Evolutionary conservation across 2,888 invertebrate genomes (phyloP).

Genomic region (Steinernema hermaphroditum): DNA sequence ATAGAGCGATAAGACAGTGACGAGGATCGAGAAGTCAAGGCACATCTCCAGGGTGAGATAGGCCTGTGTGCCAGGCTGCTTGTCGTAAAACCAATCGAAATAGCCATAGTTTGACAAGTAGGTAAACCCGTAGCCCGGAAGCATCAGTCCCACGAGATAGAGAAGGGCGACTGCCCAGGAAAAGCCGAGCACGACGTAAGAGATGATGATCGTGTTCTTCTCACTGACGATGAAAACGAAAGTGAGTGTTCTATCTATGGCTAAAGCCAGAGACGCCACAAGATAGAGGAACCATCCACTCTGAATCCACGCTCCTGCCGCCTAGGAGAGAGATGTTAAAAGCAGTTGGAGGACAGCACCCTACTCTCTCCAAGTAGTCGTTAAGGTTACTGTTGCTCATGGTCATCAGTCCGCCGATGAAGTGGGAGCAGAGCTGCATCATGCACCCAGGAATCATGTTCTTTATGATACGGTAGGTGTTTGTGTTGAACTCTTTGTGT

Average conservation of each 20-base stretch:
- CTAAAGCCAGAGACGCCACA: not conserved
- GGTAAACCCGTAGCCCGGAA: slow-evolving; percentile 14
- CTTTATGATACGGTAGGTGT: slow-evolving; percentile 21
- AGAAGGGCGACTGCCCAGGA: not conserved
- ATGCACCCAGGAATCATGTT: slow-evolving; percentile 17
- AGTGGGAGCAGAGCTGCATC: slow-evolving; percentile 7
- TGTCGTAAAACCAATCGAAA: slow-evolving; percentile 19
- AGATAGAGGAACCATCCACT: slow-evolving; percentile 23
- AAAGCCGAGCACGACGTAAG: not conserved
- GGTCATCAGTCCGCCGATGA: slow-evolving; percentile 12
- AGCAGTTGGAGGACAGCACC: no score
- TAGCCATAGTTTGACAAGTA: not conserved
- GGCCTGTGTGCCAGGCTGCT: not conserved
- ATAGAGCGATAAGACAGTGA: not conserved
- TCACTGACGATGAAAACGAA: not conserved
- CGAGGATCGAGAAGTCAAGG: not conserved
- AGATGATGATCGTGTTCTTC: not conserved
- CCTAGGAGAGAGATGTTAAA: not conserved
- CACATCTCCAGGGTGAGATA: not conserved
- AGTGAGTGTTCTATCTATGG: not conserved
- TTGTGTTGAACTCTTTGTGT: slow-evolving; percentile 3
- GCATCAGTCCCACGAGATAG: not conserved
- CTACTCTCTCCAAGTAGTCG: not conserved
- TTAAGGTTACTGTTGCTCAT: not conserved
- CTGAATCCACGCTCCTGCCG: slow-evolving; percentile 10